Base-by-base conservation (phyloP, 1,140 invertebrate species). In the Drosophila pallidifrons region DNA sequence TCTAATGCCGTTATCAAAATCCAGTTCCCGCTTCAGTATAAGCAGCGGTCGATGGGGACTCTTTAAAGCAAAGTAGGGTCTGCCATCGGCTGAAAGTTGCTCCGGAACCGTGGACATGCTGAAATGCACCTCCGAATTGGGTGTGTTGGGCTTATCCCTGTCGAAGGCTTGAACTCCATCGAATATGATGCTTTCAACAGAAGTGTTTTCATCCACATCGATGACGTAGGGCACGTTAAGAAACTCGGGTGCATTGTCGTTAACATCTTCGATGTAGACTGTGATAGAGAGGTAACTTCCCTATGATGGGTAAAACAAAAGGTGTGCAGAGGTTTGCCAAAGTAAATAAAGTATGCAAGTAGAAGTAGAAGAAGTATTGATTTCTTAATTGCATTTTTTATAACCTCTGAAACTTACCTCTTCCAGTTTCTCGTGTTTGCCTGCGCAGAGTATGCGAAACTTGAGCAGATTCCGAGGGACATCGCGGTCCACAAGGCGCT, bases 111-210 rank as follows among this genome's bases (percentile, higher is more conserved):
- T 95, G 3, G 95, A 94, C 82, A 98, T 96, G 63, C 95, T 95
- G 92, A 97, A 97, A 75, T 97, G 96, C 5, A 98, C 94, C 75
- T 98, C 97, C 0, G 97, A 98, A 92, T 98, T 98, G 0, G 97
- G 96, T 0, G 97, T 98, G 81, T 97, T 97, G 0, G 96, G 96
- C 91, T 97, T 97, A 90, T 97, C 97, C 1, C 95, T 94, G 91
- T 98, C 97, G 5, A 95, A 93, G 0, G 97, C 97, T 43, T 95
- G 94, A 49, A 98, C 97, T 20, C 96, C 96, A 68, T 95, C 94
- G 85, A 97, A 97, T 77, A 98, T 94, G 25, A 96, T 97, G 63
- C 94, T 94, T 95, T 96, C 96, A 60, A 95, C 94, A 64, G 96
- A 95, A 4, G 96, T 96, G 16, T 96, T 93, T 89, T 98, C 97